phyloP scores from a whole-genome alignment of 2,113 vertebrate genomes.

The Oncorhynchus tshawytscha region DNA sequence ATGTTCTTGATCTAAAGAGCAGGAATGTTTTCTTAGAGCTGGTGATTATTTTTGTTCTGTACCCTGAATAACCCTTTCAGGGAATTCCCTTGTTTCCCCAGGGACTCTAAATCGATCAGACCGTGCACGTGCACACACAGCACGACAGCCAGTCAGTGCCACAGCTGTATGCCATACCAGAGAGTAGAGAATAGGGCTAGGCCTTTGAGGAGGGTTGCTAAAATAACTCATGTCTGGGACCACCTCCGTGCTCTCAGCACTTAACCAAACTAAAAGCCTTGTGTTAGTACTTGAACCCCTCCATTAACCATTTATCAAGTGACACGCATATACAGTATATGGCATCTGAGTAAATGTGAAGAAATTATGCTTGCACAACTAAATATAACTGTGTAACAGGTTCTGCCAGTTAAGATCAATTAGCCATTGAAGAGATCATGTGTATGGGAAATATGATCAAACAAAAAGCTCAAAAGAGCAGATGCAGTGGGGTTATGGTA shows the following conservation, averaged over 20 bases:
- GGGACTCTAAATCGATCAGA: slow-evolving; percentile 34
- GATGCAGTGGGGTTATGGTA: no score
- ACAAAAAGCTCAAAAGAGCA: neutral
- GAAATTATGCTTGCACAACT: neutral
- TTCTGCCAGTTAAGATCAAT: neutral
- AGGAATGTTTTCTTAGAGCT: slow-evolving; percentile 36
- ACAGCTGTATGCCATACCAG: no score
- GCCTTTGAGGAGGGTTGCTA: no score
- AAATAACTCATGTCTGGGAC: no score
- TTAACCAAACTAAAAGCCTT: no score
- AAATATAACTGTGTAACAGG: neutral
- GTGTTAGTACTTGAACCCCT: no score
- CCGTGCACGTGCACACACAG: slow-evolving; percentile 19
- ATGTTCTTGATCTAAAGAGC: slow-evolving; percentile 21
- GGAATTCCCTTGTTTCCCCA: slow-evolving; percentile 25
- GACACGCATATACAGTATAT: neutral
- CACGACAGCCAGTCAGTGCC: slow-evolving; percentile 3
- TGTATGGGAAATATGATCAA: neutral
- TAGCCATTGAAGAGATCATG: neutral
- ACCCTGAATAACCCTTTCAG: slow-evolving; percentile 28
- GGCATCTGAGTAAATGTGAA: neutral
- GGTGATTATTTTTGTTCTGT: slow-evolving; percentile 40
- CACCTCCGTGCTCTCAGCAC: no score
- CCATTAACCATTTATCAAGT: neutral
- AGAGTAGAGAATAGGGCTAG: no score